Percentiles rank a stretch among this genome's conserved stretches.
These are phyloP conservation scores for Drosophila colorata DNA, from an alignment of 2,888 invertebrate genomes.

Conservation along the genomic window DNA sequence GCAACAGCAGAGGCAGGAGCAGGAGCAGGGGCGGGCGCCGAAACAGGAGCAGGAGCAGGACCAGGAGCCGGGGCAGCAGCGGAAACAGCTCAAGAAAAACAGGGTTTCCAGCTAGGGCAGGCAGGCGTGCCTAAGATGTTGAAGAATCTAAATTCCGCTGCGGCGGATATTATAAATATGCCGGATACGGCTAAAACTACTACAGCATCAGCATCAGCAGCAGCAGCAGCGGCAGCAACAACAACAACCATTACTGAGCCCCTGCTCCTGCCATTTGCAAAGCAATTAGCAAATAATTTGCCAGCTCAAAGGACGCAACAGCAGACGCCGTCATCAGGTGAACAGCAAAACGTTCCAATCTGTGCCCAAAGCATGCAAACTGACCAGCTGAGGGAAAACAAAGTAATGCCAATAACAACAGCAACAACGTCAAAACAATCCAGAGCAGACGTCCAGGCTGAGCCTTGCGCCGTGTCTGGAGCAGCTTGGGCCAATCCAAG, in stretches of 20 bases:
- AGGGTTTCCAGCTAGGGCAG: conserved; percentile 25
- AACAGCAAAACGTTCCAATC: conserved; percentile 51
- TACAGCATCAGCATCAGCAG: conserved; percentile 22
- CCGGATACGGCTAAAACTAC: conserved; percentile 56
- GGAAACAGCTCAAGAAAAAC: conserved; percentile 47
- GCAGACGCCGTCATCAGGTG: conserved; percentile 61
- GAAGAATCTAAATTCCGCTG: conserved; percentile 73
- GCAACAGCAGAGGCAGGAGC: conserved; percentile 16
- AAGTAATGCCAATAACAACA: conserved; percentile 41
- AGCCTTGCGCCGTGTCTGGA: neutral
- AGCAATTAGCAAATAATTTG: conserved; percentile 77
- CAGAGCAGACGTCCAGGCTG: conserved; percentile 35
- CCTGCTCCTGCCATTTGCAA: conserved; percentile 42
- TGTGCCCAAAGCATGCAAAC: conserved; percentile 39
- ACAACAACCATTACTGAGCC: conserved; percentile 20
- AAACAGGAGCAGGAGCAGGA: conserved; percentile 23
- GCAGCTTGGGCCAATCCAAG: conserved; percentile 45
- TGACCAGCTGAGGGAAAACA: conserved; percentile 57
- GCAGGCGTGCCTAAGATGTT: conserved; percentile 58
- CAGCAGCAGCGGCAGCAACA: conserved; percentile 24
- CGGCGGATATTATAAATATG: conserved; percentile 77
- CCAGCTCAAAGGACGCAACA: conserved; percentile 51
- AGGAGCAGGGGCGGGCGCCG: conserved; percentile 9
- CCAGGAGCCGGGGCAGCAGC: conserved; percentile 21
- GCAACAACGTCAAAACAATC: conserved; percentile 69